A percentile compares a stretch with the other conserved stretches of the same genome.
These are phyloP conservation scores for Petrolisthes cinctipes DNA, from an alignment of 2,888 invertebrate species.

Conservation along the genomic window DNA sequence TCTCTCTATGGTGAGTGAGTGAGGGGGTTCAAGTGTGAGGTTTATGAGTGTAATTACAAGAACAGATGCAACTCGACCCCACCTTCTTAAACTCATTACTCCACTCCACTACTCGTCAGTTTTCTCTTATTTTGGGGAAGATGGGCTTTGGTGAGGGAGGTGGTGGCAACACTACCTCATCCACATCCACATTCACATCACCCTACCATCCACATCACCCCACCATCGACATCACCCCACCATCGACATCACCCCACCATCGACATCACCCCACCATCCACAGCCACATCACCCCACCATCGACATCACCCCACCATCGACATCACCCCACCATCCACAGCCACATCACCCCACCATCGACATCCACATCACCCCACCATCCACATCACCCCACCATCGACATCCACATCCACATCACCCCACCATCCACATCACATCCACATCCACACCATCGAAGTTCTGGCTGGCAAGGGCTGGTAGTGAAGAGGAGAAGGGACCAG, in stretches of 20 bases:
- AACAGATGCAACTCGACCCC: no score
- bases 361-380: neutral
- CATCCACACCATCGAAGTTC: neutral
- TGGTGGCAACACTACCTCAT: no score
- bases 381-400: neutral
- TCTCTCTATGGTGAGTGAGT: neutral
- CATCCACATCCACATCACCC: neutral
- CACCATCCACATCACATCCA: neutral
- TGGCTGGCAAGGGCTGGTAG: no score
- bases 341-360: neutral
- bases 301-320: neutral
- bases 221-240: no score
- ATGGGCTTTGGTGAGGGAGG: no score
- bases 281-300: neutral
- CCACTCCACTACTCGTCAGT: no score
- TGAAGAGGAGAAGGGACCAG: no score
- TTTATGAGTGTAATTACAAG: neutral
- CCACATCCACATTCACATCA: neutral
- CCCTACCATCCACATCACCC: neutral
- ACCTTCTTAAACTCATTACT: no score
- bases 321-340: no score
- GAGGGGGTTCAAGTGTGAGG: slow-evolving; percentile 11
- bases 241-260: neutral
- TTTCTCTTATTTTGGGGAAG: no score
- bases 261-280: neutral